A percentile compares a stretch with the other conserved stretches of the same genome.
phyloP scores from a whole-genome alignment of 2,888 invertebrate species.

The Parapristionchus giblindavisi region DNA sequence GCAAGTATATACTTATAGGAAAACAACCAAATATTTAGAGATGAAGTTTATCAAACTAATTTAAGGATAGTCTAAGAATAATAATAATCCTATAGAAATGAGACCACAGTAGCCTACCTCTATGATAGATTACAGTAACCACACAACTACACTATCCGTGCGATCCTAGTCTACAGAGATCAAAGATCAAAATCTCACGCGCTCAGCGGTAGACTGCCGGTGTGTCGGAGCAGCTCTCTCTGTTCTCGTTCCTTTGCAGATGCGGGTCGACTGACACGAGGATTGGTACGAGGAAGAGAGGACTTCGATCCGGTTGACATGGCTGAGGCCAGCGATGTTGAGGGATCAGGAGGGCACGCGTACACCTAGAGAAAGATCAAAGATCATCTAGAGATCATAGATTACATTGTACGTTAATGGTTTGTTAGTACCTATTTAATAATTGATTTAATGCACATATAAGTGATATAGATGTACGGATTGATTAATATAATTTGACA shows the following conservation, averaged over 20 bases:
- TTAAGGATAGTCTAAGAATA: too few relatives aligned
- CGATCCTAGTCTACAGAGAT: neutral
- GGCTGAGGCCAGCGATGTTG: neutral
- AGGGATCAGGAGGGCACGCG: constrained; percentile 49
- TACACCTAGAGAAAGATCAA: constrained; percentile 42
- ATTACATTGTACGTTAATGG: too few relatives aligned
- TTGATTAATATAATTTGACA: too few relatives aligned
- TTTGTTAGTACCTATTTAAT: too few relatives aligned
- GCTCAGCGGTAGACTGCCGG: neutral
- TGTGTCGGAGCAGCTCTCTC: constrained; percentile 1
- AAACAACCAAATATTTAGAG: too few relatives aligned
- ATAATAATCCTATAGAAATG: too few relatives aligned
- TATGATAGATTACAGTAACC: neutral
- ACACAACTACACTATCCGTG: neutral
- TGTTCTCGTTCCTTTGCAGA: constrained; percentile 27
- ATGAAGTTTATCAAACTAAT: too few relatives aligned
- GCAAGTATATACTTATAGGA: too few relatives aligned
- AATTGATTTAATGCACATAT: too few relatives aligned
- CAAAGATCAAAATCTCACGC: neutral
- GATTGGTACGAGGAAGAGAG: constrained; percentile 30
- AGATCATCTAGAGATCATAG: too few relatives aligned
- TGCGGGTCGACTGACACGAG: constrained; percentile 23
- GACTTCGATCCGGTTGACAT: neutral
- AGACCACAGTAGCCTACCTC: neutral
- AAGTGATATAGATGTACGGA: too few relatives aligned